phyloP scores from a whole-genome alignment of 2,888 invertebrate genomes.

The Dorcus hopei region DNA sequence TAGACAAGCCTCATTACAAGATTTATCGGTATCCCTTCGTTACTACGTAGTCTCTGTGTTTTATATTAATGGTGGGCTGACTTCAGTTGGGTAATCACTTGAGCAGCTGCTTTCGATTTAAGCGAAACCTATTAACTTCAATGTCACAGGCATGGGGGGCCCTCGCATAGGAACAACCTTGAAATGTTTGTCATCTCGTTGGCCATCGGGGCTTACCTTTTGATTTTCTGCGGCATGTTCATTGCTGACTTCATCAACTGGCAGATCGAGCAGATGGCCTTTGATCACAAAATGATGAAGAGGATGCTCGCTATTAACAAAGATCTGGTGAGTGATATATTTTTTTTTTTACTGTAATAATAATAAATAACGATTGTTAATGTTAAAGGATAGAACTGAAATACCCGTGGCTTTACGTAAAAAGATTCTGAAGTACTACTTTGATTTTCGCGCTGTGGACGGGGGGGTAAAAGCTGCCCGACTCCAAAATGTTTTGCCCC shows the following conservation, averaged over 20 bases:
- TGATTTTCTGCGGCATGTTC: constrained; percentile 4
- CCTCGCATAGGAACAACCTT: neutral
- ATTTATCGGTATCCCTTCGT: neutral
- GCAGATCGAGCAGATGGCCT: constrained; percentile 5
- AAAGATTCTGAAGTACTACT: too few relatives aligned
- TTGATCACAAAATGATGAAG: constrained; percentile 5
- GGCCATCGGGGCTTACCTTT: constrained; percentile 7
- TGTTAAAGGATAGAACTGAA: too few relatives aligned
- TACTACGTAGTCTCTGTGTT: constrained; percentile 7
- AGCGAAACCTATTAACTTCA: neutral
- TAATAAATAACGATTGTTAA: neutral
- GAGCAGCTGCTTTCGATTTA: neutral
- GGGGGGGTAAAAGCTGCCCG: too few relatives aligned
- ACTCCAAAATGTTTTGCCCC: too few relatives aligned
- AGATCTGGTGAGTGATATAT: constrained; percentile 8
- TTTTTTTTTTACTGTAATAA: neutral
- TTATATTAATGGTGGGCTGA: constrained; percentile 12
- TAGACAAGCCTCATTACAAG: too few relatives aligned
- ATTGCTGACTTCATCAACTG: constrained; percentile 6
- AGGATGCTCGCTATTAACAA: constrained; percentile 6
- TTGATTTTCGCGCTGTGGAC: too few relatives aligned
- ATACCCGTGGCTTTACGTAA: too few relatives aligned
- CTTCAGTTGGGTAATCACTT: constrained; percentile 9
- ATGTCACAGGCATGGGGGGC: constrained; percentile 4
- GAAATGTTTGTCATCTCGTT: constrained; percentile 6